A percentile compares a stretch with the other conserved stretches of the same genome.
Conservation (phyloP, 2,797 vertebrate genomes). For the Myoxocephalus aenaeus region DNA sequence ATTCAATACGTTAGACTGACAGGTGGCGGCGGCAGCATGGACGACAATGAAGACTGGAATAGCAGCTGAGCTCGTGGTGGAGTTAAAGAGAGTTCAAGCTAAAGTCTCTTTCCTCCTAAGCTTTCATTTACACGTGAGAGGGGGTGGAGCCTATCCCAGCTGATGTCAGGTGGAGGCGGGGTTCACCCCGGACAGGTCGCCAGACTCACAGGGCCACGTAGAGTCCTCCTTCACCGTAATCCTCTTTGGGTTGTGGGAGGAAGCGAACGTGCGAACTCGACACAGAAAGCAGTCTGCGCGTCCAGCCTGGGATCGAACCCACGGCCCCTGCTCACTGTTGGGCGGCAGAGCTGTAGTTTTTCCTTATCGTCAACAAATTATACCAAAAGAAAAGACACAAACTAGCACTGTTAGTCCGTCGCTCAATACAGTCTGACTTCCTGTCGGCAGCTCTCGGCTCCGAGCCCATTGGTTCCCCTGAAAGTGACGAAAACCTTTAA, state of each 20-base stretch:
- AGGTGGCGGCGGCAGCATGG: neutral
- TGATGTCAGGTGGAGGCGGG: too few species aligned
- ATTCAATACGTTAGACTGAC: slow-evolving; percentile 2
- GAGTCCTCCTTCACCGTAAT: too few species aligned
- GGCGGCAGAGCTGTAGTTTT: too few species aligned
- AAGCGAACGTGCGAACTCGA: too few species aligned
- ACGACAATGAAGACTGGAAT: neutral
- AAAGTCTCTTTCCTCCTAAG: neutral
- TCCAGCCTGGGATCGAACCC: too few species aligned
- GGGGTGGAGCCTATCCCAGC: too few species aligned
- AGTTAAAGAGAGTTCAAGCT: too few species aligned
- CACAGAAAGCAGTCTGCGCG: too few species aligned
- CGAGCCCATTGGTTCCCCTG: neutral
- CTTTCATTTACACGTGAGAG: neutral
- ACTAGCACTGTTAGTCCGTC: neutral
- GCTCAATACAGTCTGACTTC: neutral
- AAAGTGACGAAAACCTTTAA: neutral
- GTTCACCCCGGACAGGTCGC: too few species aligned
- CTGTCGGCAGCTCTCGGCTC: neutral
- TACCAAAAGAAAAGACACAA: neutral
- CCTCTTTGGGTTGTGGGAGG: too few species aligned
- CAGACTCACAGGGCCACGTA: too few species aligned
- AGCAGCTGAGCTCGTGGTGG: neutral
- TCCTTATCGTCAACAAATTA: neutral
- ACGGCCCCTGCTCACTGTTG: too few species aligned